A percentile compares a stretch with the other conserved stretches of the same genome.
phyloP scores from a whole-genome alignment of 2,888 invertebrate genomes.

The Lomographa bimaculata region DNA sequence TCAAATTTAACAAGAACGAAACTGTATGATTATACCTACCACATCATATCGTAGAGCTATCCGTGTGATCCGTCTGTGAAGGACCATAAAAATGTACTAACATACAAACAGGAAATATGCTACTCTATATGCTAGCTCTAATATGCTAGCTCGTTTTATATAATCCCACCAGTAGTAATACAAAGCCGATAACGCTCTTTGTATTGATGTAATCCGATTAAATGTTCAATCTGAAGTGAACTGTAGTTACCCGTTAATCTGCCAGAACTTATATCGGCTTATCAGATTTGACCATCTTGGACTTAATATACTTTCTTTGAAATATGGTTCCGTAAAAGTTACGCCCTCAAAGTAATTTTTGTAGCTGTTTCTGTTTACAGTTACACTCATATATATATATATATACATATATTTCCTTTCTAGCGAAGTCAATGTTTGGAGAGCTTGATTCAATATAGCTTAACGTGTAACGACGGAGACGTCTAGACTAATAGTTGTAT shows the following conservation, averaged over 20 bases:
- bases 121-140: too few species aligned
- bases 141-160: too few species aligned
- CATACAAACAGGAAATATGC: too few species aligned
- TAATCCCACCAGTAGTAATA: constrained; percentile 46
- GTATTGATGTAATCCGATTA: constrained; percentile 58
- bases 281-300: constrained; percentile 29
- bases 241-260: constrained; percentile 47
- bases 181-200: constrained; percentile 56
- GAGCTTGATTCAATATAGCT: constrained; percentile 35
- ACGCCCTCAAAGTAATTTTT: constrained; percentile 11
- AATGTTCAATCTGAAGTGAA: constrained; percentile 41
- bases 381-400: too few species aligned
- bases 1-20: too few species aligned
- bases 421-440: too few species aligned
- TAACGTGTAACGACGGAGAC: constrained; percentile 25
- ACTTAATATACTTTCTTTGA: constrained; percentile 21
- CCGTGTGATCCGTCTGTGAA: too few species aligned
- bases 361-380: constrained; percentile 6
- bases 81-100: too few species aligned
- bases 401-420: too few species aligned
- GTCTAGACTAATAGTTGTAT: constrained; percentile 42
- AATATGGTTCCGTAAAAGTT: constrained; percentile 17
- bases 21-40: too few species aligned
- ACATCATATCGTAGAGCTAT: too few species aligned
- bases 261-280: constrained; percentile 34